Conservation (phyloP, 2,113 vertebrate species). For the Myrmecobius fasciatus region DNA sequence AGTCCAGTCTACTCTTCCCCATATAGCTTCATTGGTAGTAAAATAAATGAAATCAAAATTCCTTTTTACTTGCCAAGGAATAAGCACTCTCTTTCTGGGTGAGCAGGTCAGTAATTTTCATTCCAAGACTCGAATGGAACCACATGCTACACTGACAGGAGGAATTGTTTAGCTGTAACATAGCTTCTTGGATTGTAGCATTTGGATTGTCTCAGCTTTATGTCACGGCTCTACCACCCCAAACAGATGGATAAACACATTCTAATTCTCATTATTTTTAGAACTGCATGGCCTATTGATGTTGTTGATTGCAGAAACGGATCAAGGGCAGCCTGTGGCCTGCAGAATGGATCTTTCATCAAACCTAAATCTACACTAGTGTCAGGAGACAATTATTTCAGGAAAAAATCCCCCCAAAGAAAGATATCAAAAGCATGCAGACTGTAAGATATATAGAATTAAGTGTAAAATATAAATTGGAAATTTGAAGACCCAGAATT, state of each 20-base stretch:
- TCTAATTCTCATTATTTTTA: conserved; percentile 60
- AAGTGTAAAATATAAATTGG: neutral
- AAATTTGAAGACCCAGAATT: neutral
- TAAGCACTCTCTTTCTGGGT: conserved; percentile 61
- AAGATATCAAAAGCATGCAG: conserved; percentile 36
- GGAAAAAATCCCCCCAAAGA: conserved; percentile 11
- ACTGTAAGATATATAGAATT: neutral
- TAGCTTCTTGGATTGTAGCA: conserved; percentile 23
- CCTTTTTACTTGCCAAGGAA: conserved; percentile 58
- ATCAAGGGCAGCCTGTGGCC: conserved; percentile 10
- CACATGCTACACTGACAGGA: neutral
- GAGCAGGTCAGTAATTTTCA: conserved; percentile 63
- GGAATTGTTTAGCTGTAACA: conserved; percentile 50
- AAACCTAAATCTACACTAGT: neutral
- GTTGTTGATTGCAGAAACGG: conserved; percentile 24
- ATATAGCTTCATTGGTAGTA: conserved; percentile 64
- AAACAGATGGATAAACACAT: conserved; percentile 53
- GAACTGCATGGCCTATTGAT: conserved; percentile 34
- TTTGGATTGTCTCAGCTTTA: conserved; percentile 3
- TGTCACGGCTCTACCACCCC: neutral
- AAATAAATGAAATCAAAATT: conserved; percentile 73
- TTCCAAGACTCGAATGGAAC: conserved; percentile 48
- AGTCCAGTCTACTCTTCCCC: conserved; percentile 57
- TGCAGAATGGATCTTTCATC: conserved; percentile 16
- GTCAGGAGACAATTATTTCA: conserved; percentile 33